Conservation (phyloP, 1,140 invertebrate genomes). For the Trichonephila inaurata region DNA sequence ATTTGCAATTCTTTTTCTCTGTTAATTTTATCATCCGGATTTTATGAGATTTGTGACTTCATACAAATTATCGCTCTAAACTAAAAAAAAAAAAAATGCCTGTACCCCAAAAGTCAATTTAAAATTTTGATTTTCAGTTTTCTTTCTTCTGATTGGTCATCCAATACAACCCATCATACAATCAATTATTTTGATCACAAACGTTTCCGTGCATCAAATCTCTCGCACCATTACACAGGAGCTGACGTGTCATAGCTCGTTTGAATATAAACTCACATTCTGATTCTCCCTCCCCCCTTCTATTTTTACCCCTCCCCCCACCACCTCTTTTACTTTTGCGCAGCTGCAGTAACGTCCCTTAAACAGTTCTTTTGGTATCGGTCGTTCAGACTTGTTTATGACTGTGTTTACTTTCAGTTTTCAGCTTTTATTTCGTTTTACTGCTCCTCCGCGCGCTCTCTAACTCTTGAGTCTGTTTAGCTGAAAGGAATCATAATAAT, state of each 20-base stretch:
- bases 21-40: too few relatives aligned
- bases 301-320: not conserved
- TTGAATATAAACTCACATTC: not conserved
- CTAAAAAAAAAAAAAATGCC: too few relatives aligned
- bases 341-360: not conserved
- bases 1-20: too few relatives aligned
- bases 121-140: too few relatives aligned
- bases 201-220: too few relatives aligned
- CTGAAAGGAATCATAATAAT: conserved; percentile 63
- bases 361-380: not conserved
- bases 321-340: not conserved
- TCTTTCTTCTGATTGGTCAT: too few relatives aligned
- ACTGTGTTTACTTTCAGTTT: conserved; percentile 72
- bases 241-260: not conserved
- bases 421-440: conserved; percentile 68
- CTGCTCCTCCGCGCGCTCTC: not conserved
- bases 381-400: conserved; percentile 60
- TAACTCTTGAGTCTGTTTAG: conserved; percentile 12
- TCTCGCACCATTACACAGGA: not conserved
- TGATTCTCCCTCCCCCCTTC: not conserved
- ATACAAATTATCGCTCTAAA: too few relatives aligned
- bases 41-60: too few relatives aligned
- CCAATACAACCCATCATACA: too few relatives aligned
- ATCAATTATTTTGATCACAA: too few relatives aligned
- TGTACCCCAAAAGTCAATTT: too few relatives aligned